Evolutionary conservation across 2,797 vertebrate genomes (phyloP), one percentile per base, ranked within the genome.

Genomic region (Pteropus rufus): DNA sequence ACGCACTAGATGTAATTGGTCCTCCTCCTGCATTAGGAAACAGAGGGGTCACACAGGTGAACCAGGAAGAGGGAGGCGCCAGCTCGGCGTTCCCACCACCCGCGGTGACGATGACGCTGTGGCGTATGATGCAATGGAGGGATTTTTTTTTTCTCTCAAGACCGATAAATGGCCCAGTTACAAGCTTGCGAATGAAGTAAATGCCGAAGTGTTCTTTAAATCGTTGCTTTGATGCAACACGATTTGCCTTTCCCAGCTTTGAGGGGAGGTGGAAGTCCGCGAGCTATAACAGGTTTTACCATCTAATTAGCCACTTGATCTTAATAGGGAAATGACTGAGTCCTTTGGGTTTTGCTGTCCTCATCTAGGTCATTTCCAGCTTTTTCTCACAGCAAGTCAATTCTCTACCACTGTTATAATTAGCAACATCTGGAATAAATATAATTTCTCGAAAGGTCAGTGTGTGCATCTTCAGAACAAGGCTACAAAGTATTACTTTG

Each of bases 301-400:
- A 65, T 62, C 70, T 93, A 95, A 87, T 96, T 87, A 97, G 87
- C 46, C 39, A 64, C 84, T 89, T 65, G 79, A 95, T 96, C 75
- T 75, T 79, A 81, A 94, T 62, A 90, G 85, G 46, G 49, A 95
- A 94, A 82, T 2, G 39, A 84, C 31, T 16, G 31, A 7, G 44
- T 93, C 82, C 81, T 80, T 83, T 79, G 93, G 93, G 89, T 10
- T 85, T 96, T 90, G 73, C 70, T 88, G 16, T 36, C 24, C 79
- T 81, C 82, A 93, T 92, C 77, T 79, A 85, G 92, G 92, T 85
- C 93, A 72, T 77, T 79, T 75, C 52, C 36, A 96, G 79, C 58
- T 87, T 88, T 91, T 94, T 83, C 94, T 95, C 93, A 73, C 36
- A 72, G 77, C 87, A 39, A 49, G 46, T 95, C 54, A 49, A 29